Evolutionary conservation across 2,888 invertebrate species (phyloP), one percentile per base, ranked within the genome.

Genomic region (Drosophila subquinaria): DNA sequence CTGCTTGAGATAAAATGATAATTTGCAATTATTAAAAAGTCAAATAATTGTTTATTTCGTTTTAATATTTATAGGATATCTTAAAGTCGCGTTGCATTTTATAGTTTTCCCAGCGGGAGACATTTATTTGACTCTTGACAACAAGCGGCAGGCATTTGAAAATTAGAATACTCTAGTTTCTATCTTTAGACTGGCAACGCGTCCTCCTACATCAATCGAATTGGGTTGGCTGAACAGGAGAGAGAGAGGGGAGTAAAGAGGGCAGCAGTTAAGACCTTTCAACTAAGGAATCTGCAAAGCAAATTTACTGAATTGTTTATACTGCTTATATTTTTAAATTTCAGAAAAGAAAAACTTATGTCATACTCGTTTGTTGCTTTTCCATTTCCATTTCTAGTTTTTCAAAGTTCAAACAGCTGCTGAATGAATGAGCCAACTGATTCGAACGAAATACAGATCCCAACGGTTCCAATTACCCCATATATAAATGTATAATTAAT

Each of bases 81-180:
- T 35, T 1, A 1, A 5, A 53, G 30, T 40, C 20, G 38, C 2
- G 0, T 9, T 13, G 3, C 17, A 11, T 27, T 53, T 23, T 50
- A 48, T 48, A 55, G 5, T 40, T 55, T 60, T 40, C 53, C 33
- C 20, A 43, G 72, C 57, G 11, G 48, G 72, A 35, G 50, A 72
- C 33, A 40, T 45, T 40, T 40, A n/a, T 27, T 47, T 15, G 13
- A 42, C 47, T 35, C 73, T 68, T 73, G 73, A 62, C 73, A 62
- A 62, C 73, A 48, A 38, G 6, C 52, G 47, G 60, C 55, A 45
- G 51, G 23, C 36, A 61, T 40, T 33, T 52, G 52, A 68, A 68
- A 73, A 68, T 62, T 53, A 62, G 56, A 73, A 55, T 27, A 60
- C 23, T 11, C 20, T 51, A 11, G 55, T 13, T n/a, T 36, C 59